A percentile compares a stretch with the other conserved stretches of the same genome.
phyloP scores from a whole-genome alignment of 1,140 invertebrate genomes.

The Sinonovacula constricta region DNA sequence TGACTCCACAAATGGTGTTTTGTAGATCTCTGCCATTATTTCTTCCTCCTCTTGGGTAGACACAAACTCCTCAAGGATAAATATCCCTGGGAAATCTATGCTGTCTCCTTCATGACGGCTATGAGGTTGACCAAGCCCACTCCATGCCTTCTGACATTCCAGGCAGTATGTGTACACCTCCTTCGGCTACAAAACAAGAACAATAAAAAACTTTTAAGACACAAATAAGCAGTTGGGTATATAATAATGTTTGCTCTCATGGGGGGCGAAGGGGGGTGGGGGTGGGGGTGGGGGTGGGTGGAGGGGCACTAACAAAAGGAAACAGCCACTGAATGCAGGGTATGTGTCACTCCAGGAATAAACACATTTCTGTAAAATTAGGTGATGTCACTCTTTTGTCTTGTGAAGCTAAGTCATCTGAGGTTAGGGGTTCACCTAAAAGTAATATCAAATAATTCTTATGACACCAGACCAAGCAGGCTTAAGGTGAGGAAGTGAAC shows the following conservation, averaged over 20 bases:
- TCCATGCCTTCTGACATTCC: constrained; percentile 44
- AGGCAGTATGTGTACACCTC: constrained; percentile 43
- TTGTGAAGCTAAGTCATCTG: too few species aligned
- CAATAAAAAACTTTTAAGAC: not conserved
- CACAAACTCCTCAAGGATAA: constrained; percentile 85
- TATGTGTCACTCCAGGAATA: not conserved
- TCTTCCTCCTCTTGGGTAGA: constrained; percentile 84
- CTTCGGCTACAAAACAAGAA: not conserved
- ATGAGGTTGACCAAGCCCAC: constrained; percentile 26
- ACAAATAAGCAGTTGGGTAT: not conserved
- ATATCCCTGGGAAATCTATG: constrained; percentile 76
- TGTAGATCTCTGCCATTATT: constrained; percentile 87
- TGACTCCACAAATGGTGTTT: constrained; percentile 91
- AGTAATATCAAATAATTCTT: too few species aligned
- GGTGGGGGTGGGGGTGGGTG: constrained; percentile 21
- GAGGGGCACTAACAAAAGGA: not conserved
- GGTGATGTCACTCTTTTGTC: too few species aligned
- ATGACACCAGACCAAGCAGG: too few species aligned
- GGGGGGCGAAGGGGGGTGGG: constrained; percentile 30
- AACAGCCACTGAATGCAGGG: not conserved
- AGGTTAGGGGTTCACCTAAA: too few species aligned
- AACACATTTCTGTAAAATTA: too few species aligned
- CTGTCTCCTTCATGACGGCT: constrained; percentile 38
- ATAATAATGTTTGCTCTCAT: not conserved
- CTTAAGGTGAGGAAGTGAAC: too few species aligned